A percentile compares a stretch with the other conserved stretches of the same genome.
Conservation (phyloP, 2,888 invertebrate genomes). For the Seira ritae region DNA sequence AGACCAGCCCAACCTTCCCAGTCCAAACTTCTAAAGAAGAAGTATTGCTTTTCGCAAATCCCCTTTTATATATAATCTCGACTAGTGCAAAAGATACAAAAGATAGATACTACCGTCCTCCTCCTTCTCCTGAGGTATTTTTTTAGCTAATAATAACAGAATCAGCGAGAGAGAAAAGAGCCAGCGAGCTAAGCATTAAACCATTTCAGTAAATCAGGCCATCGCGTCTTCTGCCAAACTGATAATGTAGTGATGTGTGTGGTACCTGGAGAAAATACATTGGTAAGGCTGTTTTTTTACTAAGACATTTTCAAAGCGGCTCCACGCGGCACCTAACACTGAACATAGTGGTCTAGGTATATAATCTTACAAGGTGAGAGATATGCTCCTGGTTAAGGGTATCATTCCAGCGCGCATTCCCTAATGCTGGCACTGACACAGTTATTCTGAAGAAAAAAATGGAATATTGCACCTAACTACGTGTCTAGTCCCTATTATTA, state of each 20-base stretch:
- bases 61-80: neutral
- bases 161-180: slow-evolving; percentile 21
- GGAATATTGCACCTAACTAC: too few species aligned
- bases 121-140: neutral
- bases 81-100: neutral
- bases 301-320: too few species aligned
- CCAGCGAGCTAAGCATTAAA: slow-evolving; percentile 33
- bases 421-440: too few species aligned
- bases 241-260: neutral
- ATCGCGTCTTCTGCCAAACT: slow-evolving; percentile 14
- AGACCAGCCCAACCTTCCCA: neutral
- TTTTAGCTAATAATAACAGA: neutral
- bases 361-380: too few species aligned
- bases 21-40: neutral
- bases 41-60: neutral
- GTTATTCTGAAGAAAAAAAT: too few species aligned
- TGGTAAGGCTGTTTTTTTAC: too few species aligned
- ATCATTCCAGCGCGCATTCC: too few species aligned
- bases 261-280: neutral
- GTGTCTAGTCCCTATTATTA: slow-evolving; percentile 16
- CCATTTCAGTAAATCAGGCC: slow-evolving; percentile 44
- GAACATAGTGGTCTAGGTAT: too few species aligned
- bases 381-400: too few species aligned
- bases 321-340: too few species aligned
- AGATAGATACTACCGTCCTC: neutral